These are phyloP conservation scores for Blennius ocellaris DNA, from an alignment of 2,113 vertebrate species.

Conservation along the genomic window DNA sequence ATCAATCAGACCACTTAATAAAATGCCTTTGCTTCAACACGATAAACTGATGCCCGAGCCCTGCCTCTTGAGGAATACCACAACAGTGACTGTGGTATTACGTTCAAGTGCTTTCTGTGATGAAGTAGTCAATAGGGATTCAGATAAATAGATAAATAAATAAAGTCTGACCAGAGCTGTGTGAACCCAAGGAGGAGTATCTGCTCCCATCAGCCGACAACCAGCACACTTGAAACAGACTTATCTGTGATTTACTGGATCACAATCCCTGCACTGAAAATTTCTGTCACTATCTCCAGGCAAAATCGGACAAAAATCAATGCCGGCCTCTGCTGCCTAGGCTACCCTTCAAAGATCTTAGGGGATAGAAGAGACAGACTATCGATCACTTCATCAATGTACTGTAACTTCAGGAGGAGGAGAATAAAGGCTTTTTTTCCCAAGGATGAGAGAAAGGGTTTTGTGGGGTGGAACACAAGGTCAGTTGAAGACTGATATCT, in stretches of 20 bases:
- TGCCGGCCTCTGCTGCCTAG: constrained; percentile 62
- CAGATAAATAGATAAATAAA: constrained; percentile 11
- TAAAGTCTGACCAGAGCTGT: background rate
- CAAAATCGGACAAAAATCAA: constrained; percentile 70
- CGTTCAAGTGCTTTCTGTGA: constrained; percentile 7
- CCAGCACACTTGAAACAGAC: constrained; percentile 39
- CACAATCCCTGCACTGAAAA: constrained; percentile 48
- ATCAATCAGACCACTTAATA: constrained; percentile 23
- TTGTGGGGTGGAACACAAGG: constrained; percentile 69
- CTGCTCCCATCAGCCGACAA: constrained; percentile 17
- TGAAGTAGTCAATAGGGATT: constrained; percentile 1
- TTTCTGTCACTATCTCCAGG: constrained; percentile 57
- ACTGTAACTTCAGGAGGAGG: constrained; percentile 70
- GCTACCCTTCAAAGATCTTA: constrained; percentile 70
- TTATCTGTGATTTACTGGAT: constrained; percentile 55
- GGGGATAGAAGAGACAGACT: constrained; percentile 67
- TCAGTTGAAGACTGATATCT: constrained; percentile 66
- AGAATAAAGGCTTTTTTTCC: constrained; percentile 71
- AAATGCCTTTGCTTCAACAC: constrained; percentile 24
- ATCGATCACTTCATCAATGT: constrained; percentile 76
- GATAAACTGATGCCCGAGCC: constrained; percentile 3
- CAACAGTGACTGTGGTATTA: background rate
- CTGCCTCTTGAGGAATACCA: background rate
- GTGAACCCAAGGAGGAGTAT: constrained; percentile 19
- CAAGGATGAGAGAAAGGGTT: constrained; percentile 47